phyloP scores from a whole-genome alignment of 2,797 vertebrate species.

The Sebastes cheni region DNA sequence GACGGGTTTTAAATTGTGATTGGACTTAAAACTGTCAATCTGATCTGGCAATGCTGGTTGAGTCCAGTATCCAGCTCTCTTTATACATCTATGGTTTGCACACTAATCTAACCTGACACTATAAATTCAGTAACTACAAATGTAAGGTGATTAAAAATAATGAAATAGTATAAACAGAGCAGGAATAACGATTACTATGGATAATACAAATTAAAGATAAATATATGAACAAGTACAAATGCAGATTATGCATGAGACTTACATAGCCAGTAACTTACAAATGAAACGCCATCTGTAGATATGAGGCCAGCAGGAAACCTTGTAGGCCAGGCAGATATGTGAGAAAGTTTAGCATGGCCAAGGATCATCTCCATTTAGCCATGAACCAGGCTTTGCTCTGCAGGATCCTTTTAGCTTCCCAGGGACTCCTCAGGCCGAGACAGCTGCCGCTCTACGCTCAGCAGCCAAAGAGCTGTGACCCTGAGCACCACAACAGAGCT shows the following conservation, averaged over 20 bases:
- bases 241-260: not conserved
- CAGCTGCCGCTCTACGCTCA: conserved; percentile 33
- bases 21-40: too few relatives aligned
- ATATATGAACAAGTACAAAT: not conserved
- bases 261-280: not conserved
- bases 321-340: conserved; percentile 24
- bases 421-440: not conserved
- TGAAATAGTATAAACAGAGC: not conserved
- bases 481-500: not conserved
- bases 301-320: not conserved
- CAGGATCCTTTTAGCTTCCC: conserved; percentile 10
- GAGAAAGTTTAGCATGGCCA: conserved; percentile 22
- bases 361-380: conserved; percentile 39
- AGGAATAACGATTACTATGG: not conserved
- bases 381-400: conserved; percentile 31
- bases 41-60: too few relatives aligned
- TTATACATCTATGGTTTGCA: not conserved
- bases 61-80: not conserved
- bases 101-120: not conserved
- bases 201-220: not conserved
- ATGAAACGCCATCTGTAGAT: conserved; percentile 40
- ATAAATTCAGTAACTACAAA: not conserved
- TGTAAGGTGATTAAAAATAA: not conserved
- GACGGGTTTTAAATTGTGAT: too few relatives aligned
- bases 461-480: conserved; percentile 11